Evolutionary conservation across 2,797 vertebrate genomes (phyloP).

Genomic region (Typhlichthys eigenmanni): DNA sequence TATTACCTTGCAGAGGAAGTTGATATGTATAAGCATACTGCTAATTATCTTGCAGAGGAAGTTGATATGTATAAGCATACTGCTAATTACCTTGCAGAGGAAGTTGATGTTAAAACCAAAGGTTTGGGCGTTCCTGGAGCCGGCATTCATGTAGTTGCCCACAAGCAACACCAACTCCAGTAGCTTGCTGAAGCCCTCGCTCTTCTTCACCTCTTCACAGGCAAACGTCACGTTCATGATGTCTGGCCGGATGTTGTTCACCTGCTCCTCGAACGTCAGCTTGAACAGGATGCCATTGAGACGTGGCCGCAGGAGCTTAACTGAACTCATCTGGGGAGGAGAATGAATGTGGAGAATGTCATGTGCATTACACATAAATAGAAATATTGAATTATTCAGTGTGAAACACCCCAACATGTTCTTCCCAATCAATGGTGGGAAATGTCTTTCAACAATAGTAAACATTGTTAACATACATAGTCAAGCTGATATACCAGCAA

Average conservation of each 20-base stretch:
- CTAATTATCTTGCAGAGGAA: conserved; percentile 92
- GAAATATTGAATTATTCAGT: neutral
- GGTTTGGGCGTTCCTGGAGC: conserved; percentile 94
- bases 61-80: conserved; percentile 70
- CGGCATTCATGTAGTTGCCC: conserved; percentile 98
- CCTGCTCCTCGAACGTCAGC: conserved; percentile 92
- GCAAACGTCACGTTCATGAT: conserved; percentile 95
- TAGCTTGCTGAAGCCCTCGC: conserved; percentile 86
- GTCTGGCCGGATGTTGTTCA: conserved; percentile 94
- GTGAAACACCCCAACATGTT: neutral
- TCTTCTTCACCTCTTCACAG: conserved; percentile 96
- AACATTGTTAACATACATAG: neutral
- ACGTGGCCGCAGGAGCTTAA: conserved; percentile 89
- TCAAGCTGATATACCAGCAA: neutral
- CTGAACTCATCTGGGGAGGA: conserved; percentile 88
- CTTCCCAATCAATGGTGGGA: too few relatives aligned
- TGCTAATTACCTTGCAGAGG: conserved; percentile 88
- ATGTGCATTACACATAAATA: neutral
- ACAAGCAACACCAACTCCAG: conserved; percentile 90
- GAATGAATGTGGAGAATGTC: neutral
- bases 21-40: conserved; percentile 68
- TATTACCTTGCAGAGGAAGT: conserved; percentile 93
- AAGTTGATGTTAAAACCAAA: conserved; percentile 95
- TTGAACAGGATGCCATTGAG: conserved; percentile 94
- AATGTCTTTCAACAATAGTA: too few relatives aligned